Evolutionary conservation across 2,113 vertebrate genomes (phyloP), one percentile per base, ranked within the genome.

Genomic region (Apodemus speciosus): DNA sequence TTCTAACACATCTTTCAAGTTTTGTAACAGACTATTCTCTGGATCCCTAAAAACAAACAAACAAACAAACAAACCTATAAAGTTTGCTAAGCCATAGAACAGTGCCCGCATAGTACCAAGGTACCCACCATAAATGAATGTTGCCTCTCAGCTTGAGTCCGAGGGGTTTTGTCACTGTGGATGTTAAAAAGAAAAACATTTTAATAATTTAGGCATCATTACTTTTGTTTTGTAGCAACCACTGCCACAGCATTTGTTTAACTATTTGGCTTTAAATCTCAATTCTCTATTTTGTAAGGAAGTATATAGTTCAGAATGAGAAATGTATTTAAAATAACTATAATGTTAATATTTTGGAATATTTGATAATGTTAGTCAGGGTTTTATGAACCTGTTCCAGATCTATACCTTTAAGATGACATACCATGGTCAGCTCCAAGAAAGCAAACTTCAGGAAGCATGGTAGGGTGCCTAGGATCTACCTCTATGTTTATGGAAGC

Each of bases 381-480:
- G 84, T 90, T 94, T 90, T 84, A 94, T 69, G n/a, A 89, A 49
- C 93, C 53, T 95, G 30, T 62, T 75, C 76, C 92, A 90, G 96
- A 69, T 6, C 25, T 72, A 38, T 0, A 32, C 81, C 30, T 13
- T 64, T 71, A 35, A 88, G 20, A 75, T 93, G 93, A 97, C 98
- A 92, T 97, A 99, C 99, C 99, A 0, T 99, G 99, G 58, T 99
- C 99, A 43, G 99, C 99, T 96, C 99, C 99, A 40, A 99, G 99
- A 94, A 99, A 99, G 72, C 98, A 99, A 96, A 99, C 99, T 94
- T 99, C 99, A 0, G 99, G 99, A 95, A 99, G 98, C 99, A 99
- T 99, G 91, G 98, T 98, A 0, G 99, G 99, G 92, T 99, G 99
- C 93, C 95, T 97, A 87, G 99, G 99, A 97, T 99, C 99, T 60